Evolutionary conservation across 2,113 vertebrate genomes (phyloP).

Genomic region (Phyllostomus discolor): DNA sequence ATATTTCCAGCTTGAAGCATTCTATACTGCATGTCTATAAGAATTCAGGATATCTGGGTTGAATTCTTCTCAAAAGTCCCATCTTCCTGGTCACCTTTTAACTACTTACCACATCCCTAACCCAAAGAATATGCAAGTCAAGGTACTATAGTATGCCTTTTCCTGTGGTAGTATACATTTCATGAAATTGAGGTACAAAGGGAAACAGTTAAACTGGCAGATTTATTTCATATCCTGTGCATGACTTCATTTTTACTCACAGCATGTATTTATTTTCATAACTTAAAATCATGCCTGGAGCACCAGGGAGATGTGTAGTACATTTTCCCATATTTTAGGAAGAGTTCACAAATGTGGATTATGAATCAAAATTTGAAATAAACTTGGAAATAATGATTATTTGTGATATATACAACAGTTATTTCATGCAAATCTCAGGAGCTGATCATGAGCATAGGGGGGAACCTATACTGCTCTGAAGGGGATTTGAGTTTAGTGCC

Average conservation of each 20-base stretch:
- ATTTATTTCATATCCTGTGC: neutral
- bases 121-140: neutral
- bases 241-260: neutral
- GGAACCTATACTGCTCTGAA: neutral
- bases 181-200: neutral
- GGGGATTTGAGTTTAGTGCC: neutral
- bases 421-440: neutral
- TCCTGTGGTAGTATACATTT: neutral
- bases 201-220: neutral
- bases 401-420: neutral
- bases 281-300: neutral
- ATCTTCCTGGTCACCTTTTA: neutral
- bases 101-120: neutral
- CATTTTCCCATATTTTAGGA: neutral
- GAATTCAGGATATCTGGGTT: neutral
- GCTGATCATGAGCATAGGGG: neutral
- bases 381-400: neutral
- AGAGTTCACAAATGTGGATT: neutral
- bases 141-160: neutral
- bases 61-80: neutral
- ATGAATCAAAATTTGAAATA: neutral
- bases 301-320: neutral
- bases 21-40: rapidly evolving
- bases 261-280: neutral
- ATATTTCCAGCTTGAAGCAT: neutral